A percentile compares a stretch with the other conserved stretches of the same genome.
Evolutionary conservation across 1,140 invertebrate genomes (phyloP).

Genomic region (Cylas formicarius): DNA sequence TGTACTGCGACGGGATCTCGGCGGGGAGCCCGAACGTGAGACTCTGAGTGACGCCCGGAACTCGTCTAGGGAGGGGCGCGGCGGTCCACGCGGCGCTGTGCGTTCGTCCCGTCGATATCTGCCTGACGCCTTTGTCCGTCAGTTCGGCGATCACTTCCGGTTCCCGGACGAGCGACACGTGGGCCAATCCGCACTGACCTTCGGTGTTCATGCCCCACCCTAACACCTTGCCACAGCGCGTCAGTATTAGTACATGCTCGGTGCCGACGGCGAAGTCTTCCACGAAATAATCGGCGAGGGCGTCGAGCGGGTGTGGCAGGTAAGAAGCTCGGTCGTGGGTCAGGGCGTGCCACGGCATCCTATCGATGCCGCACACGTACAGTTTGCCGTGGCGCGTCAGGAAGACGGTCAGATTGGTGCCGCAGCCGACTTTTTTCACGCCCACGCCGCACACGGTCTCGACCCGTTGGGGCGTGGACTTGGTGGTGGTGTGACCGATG

Average conservation of each 20-base stretch:
- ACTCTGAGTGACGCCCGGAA: constrained; percentile 43
- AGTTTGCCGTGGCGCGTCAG: constrained; percentile 54
- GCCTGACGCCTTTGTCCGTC: constrained; percentile 51
- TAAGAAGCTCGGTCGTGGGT: constrained; percentile 36
- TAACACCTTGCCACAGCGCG: constrained; percentile 52
- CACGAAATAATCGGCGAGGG: constrained; percentile 46
- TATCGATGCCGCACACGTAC: constrained; percentile 57
- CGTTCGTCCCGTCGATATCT: constrained; percentile 52
- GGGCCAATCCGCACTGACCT: constrained; percentile 55
- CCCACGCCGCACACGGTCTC: constrained; percentile 49
- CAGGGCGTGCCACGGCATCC: constrained; percentile 52
- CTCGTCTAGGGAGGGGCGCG: constrained; percentile 43
- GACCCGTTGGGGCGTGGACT: constrained; percentile 50
- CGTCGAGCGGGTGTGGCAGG: constrained; percentile 42
- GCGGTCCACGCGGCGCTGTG: constrained; percentile 62
- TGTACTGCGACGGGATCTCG: constrained; percentile 52
- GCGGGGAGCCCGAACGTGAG: constrained; percentile 50
- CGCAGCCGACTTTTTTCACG: constrained; percentile 57
- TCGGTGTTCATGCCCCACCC: constrained; percentile 62
- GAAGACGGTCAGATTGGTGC: constrained; percentile 59
- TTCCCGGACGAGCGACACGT: constrained; percentile 49
- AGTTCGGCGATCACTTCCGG: constrained; percentile 50
- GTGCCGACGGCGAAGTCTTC: constrained; percentile 57
- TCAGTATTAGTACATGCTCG: constrained; percentile 57
- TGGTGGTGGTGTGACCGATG: constrained; percentile 48